These are phyloP conservation scores for Clinocottus analis DNA, from an alignment of 2,113 vertebrate genomes.

Conservation along the genomic window DNA sequence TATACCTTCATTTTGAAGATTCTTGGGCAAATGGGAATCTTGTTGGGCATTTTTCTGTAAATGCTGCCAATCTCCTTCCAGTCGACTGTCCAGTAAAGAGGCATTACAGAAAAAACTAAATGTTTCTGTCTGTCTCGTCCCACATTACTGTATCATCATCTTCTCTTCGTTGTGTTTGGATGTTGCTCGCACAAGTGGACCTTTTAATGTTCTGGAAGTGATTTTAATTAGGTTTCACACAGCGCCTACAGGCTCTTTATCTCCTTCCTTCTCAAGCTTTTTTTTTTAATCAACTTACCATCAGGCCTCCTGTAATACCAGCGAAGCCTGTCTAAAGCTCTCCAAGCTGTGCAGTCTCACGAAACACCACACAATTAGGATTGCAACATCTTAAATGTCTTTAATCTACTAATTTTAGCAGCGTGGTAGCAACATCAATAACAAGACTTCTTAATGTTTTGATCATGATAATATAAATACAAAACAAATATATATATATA, in stretches of 20 bases:
- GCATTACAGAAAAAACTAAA: neutral
- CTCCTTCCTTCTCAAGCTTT: neutral
- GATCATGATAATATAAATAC: neutral
- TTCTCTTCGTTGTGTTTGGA: slow-evolving; percentile 26
- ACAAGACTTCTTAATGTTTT: neutral
- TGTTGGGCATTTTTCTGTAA: neutral
- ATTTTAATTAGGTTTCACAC: slow-evolving; percentile 51
- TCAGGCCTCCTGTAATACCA: slow-evolving; percentile 14
- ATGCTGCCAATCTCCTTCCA: slow-evolving; percentile 2
- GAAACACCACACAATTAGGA: neutral
- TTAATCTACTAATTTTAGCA: neutral
- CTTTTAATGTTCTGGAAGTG: slow-evolving; percentile 40
- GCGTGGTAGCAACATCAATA: neutral
- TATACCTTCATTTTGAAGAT: neutral
- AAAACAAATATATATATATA: too few relatives aligned
- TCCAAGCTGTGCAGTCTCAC: slow-evolving; percentile 15
- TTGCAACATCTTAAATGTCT: slow-evolving; percentile 1
- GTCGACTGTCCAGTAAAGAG: neutral
- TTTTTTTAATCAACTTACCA: slow-evolving; percentile 8
- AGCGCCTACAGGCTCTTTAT: slow-evolving; percentile 11
- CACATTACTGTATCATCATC: neutral
- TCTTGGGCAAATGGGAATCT: neutral
- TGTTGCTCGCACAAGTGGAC: slow-evolving; percentile 30
- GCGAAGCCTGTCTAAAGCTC: slow-evolving; percentile 10
- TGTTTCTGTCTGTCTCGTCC: neutral